Conservation (phyloP, 2,797 vertebrate species). For the Acipenser oxyrinchus region DNA sequence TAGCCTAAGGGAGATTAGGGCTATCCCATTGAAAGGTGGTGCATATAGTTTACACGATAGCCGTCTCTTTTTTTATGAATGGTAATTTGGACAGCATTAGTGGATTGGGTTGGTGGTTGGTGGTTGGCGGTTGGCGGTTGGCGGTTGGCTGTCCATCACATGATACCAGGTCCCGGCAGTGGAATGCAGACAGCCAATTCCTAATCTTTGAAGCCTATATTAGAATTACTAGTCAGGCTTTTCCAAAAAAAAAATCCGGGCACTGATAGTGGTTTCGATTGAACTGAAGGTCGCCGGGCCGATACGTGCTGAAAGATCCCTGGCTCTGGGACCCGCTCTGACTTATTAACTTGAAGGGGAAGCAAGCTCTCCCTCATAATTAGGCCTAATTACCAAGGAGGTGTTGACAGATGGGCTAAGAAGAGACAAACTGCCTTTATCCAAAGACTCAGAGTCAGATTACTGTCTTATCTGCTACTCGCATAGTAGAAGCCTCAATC, state of each 20-base stretch:
- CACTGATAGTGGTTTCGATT: slow-evolving; percentile 93
- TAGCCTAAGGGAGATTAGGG: no score
- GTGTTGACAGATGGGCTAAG: slow-evolving; percentile 96
- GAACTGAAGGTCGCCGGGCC: slow-evolving; percentile 94
- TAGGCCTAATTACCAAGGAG: slow-evolving; percentile 99
- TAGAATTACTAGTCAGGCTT: slow-evolving; percentile 64
- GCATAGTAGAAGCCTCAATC: slow-evolving; percentile 82
- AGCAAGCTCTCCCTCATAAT: slow-evolving; percentile 99
- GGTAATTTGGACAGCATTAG: slow-evolving; percentile 43
- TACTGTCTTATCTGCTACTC: slow-evolving; percentile 97
- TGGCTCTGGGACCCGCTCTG: slow-evolving; percentile 88
- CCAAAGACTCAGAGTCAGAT: slow-evolving; percentile 97
- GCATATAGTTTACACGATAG: slow-evolving; percentile 31
- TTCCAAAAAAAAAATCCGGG: slow-evolving; percentile 47
- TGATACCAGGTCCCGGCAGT: slow-evolving; percentile 42
- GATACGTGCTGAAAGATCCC: slow-evolving; percentile 89
- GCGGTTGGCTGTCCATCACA: slow-evolving; percentile 50
- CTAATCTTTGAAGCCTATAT: slow-evolving; percentile 80
- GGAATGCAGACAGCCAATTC: slow-evolving; percentile 55
- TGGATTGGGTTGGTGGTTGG: slow-evolving; percentile 24
- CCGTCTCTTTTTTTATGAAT: slow-evolving; percentile 59
- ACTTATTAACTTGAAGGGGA: slow-evolving; percentile 99
- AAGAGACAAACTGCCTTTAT: slow-evolving; percentile 99
- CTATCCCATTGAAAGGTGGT: no score
- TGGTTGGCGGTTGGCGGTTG: no score